phyloP scores from a whole-genome alignment of 2,888 invertebrate species.

The Diabrotica balteata region DNA sequence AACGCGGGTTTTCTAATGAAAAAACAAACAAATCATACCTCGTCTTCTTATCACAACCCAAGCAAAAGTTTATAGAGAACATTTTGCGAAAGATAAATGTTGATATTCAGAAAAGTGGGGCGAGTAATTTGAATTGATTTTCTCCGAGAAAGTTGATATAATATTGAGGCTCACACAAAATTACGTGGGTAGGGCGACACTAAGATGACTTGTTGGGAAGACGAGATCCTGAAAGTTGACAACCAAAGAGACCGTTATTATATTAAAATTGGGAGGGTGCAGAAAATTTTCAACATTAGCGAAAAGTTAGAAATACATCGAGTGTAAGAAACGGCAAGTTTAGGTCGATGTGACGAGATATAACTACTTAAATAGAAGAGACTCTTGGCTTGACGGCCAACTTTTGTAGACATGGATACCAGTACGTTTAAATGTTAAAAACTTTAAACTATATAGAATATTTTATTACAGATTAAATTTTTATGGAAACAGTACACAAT shows the following conservation, averaged over 20 bases:
- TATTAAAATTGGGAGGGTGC: slow-evolving; percentile 1
- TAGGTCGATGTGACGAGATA: no score
- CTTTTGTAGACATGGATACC: no score
- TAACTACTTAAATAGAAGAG: no score
- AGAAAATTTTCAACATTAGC: slow-evolving; percentile 1
- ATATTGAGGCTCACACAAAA: not conserved
- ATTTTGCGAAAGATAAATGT: not conserved
- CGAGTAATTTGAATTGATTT: not conserved
- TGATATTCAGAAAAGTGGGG: not conserved
- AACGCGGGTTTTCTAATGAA: no score
- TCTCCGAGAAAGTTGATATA: not conserved
- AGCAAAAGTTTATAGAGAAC: no score
- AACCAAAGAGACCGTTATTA: not conserved
- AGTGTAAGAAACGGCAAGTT: not conserved
- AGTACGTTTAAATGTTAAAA: no score
- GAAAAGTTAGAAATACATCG: not conserved
- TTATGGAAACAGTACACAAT: no score
- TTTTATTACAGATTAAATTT: no score
- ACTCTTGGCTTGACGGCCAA: no score
- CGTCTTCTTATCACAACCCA: no score
- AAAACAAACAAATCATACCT: no score
- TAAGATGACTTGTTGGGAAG: not conserved
- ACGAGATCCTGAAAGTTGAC: slow-evolving; percentile 2
- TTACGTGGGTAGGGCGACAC: not conserved
- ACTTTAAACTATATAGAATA: no score